phyloP scores from a whole-genome alignment of 2,113 vertebrate genomes.

The Sinocyclocheilus anshuiensis region DNA sequence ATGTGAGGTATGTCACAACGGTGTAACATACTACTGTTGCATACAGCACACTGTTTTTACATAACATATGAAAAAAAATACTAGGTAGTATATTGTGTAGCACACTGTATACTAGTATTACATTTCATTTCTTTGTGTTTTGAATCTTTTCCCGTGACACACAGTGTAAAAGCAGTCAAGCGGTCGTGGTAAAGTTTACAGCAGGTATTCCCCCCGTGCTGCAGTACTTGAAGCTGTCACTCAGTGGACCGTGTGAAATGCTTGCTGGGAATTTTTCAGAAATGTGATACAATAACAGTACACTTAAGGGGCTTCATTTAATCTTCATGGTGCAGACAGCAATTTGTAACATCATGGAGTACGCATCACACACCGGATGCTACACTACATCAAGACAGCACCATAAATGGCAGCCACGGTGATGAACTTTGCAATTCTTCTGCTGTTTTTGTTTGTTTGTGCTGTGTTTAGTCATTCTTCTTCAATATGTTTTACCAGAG shows the following conservation, averaged over 20 bases:
- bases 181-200: constrained; percentile 25
- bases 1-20: not conserved
- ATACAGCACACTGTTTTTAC: not conserved
- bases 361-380: not conserved
- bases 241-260: constrained; percentile 35
- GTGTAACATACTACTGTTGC: not conserved
- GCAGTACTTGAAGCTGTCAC: constrained; percentile 17
- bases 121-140: constrained; percentile 4
- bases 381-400: not conserved
- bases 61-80: not conserved
- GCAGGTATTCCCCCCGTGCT: constrained; percentile 32
- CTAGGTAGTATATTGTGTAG: not conserved
- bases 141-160: not conserved
- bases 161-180: constrained; percentile 14
- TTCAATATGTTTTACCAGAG: too few relatives aligned
- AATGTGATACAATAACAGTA: constrained; percentile 30
- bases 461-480: too few relatives aligned
- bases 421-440: too few relatives aligned
- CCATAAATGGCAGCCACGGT: too few relatives aligned
- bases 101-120: not conserved
- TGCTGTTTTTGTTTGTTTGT: too few relatives aligned
- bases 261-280: constrained; percentile 41
- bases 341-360: constrained; percentile 39
- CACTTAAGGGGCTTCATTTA: constrained; percentile 34
- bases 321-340: constrained; percentile 33